Evolutionary conservation across 2,888 invertebrate genomes (phyloP), one percentile per base, ranked within the genome.

Genomic region (Odontocolon sp.): DNA sequence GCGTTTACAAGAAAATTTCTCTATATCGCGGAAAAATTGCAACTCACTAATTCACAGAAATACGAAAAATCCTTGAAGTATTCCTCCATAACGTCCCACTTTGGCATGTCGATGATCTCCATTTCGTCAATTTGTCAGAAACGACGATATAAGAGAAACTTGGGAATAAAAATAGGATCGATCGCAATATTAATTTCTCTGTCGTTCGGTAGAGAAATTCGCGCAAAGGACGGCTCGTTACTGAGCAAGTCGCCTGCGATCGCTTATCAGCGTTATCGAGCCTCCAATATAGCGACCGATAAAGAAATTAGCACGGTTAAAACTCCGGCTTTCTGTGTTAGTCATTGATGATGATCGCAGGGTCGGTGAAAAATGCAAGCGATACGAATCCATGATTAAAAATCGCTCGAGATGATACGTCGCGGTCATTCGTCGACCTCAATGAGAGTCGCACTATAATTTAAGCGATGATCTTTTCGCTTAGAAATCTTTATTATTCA

Each of bases 21-120:
- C 9, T 5, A 11, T 16, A 16, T 31, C n/a, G n/a, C n/a, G n/a
- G 2, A 3, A 3, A 16, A 42, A 9, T 69, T 3, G 11, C 14
- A 16, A 87, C 87, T 87, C 77, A 87, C 87, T 77, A 81, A 57
- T 2, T 57, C 42, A 64, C 81, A 84, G 9, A 84, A 78, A 9
- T 78, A 3, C 2, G 61, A 3, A 18, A 87, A 84, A 69, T 87
- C 86, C 33, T 80, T 54, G 5, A 81, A 73, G 63, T 84, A 87
- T 57, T 87, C 87, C n/a, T 87, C 85, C 52, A 87, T 69, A 18
- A 83, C 83, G 75, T 86, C 82, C 85, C 84, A 87, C 70, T 77
- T 84, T 31, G 76, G 14, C 66, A 87, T 80, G 3, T 72, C n/a
- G 11, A 23, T 71, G 31, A 87, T 82, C 63, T 87, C 87, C 87